phyloP scores from a whole-genome alignment of 1,140 invertebrate genomes.

The Himalopsyche phryganea region DNA sequence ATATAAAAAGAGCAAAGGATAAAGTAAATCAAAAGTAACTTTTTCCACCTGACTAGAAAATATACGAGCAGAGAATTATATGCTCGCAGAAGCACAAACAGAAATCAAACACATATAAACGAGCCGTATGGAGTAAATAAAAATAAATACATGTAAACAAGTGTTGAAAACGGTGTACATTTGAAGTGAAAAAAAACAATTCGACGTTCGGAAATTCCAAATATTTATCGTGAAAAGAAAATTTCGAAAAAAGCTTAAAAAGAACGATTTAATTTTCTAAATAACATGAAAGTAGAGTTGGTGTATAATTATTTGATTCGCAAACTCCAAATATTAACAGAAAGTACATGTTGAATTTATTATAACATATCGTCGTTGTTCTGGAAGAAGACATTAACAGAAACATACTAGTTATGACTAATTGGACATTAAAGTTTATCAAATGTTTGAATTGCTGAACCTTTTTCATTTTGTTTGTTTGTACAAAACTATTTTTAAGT shows the following conservation, averaged over 20 bases:
- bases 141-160: slow-evolving; percentile 27
- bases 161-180: slow-evolving; percentile 17
- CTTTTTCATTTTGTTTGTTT: no score
- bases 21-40: slow-evolving; percentile 32
- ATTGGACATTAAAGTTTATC: no score
- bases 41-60: slow-evolving; percentile 31
- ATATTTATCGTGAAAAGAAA: neutral
- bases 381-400: no score
- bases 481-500: no score
- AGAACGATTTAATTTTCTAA: neutral
- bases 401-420: no score
- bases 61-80: slow-evolving; percentile 25
- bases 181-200: slow-evolving; percentile 6
- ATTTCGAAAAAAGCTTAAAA: neutral
- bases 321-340: no score
- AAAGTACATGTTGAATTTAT: no score
- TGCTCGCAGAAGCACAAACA: slow-evolving; percentile 28
- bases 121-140: slow-evolving; percentile 19
- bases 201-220: neutral
- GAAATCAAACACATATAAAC: slow-evolving; percentile 33
- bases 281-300: neutral
- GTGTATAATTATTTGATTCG: neutral
- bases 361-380: no score
- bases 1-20: slow-evolving; percentile 27
- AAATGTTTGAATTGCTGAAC: no score